Evolutionary conservation across 1,140 invertebrate species (phyloP), one percentile per base, ranked within the genome.

Genomic region (Heterodera schachtii): DNA sequence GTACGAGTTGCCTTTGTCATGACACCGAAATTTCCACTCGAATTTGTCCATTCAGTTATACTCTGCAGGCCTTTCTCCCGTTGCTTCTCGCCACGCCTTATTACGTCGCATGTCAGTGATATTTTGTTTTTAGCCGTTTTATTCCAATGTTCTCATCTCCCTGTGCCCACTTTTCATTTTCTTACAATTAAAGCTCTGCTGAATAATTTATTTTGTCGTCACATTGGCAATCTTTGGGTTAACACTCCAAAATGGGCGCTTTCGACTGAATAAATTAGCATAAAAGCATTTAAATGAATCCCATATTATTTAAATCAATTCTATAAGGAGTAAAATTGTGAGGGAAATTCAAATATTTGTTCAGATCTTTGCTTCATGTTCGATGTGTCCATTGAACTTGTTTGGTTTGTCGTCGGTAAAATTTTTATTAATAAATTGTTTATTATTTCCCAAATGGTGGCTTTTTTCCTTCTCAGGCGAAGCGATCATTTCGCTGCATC

Each of bases 361-460:
- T 85, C 52, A 86, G 86, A 81, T 73, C 69, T 87, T n/a, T 87
- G 87, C 83, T 87, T 87, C 66, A 87, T 87, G 87, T 89, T 89
- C 64, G 73, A 82, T 44, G 83, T 87, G 13, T 84, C 85, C 57
- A 87, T 87, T 41, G 81, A 89, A 41, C 64, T 87, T 16, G 9
- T 77, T 43, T 87, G 86, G 86, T 87, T 87, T 81, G 79, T 87
- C 44, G 60, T 87, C 43, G 87, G 86, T 41, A 64, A 64, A 64
- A 19, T 64, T 64, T 19, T 21, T 6, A 11, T 6, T 6, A 52
- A 11, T 8, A 52, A 11, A 6, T 11, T 52, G 31, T 31, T 31
- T 31, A 31, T 52, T 52, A 11, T 52, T 52, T 52, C 49, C 31
- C 31, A 31, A 52, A 52, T 52, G 11, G 11, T 52, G 11, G 49